A percentile compares a stretch with the other conserved stretches of the same genome.
phyloP scores from a whole-genome alignment of 1,140 invertebrate genomes.

The Drosophila sturtevanti region DNA sequence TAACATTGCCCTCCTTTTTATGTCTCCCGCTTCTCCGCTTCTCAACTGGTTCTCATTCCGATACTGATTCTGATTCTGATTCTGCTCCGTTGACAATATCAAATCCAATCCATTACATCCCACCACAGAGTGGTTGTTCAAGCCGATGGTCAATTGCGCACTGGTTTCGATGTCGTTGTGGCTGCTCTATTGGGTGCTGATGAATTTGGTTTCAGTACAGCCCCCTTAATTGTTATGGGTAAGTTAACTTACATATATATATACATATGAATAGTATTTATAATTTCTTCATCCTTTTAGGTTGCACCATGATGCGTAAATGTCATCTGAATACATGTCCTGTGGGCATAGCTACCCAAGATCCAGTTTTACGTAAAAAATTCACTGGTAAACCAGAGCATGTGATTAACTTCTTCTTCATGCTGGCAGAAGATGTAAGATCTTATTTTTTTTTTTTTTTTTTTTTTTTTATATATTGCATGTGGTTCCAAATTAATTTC shows the following conservation, averaged over 20 bases:
- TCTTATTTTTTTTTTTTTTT: accelerated
- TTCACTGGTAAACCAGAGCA: conserved; percentile 99
- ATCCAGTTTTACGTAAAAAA: conserved; percentile 96
- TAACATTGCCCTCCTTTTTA: conserved; percentile 75
- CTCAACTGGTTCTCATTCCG: conserved; percentile 30
- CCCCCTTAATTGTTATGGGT: conserved; percentile 96
- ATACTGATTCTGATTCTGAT: not conserved
- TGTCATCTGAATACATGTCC: conserved; percentile 99
- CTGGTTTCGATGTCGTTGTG: conserved; percentile 98
- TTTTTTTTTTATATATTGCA: accelerated
- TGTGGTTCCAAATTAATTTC: not conserved
- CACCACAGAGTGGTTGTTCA: conserved; percentile 92
- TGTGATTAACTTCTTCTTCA: conserved; percentile 98
- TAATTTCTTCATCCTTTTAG: conserved; percentile 54
- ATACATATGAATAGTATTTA: not conserved
- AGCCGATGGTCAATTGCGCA: conserved; percentile 96
- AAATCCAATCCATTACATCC: too few relatives aligned
- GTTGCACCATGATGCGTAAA: conserved; percentile 99
- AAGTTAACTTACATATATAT: conserved; percentile 24
- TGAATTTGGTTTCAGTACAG: conserved; percentile 99
- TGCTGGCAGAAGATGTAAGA: conserved; percentile 97
- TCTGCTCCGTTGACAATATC: too few relatives aligned
- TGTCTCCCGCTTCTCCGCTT: conserved; percentile 58
- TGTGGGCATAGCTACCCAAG: conserved; percentile 99
- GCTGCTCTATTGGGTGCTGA: conserved; percentile 98